Conservation (phyloP, 2,113 vertebrate species). For the Xenus cinereus region DNA sequence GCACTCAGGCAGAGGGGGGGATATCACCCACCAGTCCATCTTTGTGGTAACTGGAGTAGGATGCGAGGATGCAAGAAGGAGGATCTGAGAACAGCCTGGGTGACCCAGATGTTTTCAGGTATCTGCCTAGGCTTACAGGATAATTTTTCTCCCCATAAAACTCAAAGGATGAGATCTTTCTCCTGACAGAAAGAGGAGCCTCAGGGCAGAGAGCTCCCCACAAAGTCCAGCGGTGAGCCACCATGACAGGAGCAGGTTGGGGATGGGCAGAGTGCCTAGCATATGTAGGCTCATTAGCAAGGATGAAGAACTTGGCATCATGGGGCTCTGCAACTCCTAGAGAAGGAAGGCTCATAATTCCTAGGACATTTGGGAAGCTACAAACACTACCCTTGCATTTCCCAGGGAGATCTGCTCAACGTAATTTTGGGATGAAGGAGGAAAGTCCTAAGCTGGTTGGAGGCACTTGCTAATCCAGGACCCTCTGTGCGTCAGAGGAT, state of each 20-base stretch:
- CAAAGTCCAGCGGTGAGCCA: neutral
- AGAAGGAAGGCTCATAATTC: neutral
- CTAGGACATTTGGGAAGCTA: neutral
- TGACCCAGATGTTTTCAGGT: neutral
- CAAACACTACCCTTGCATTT: neutral
- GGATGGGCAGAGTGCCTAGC: no score
- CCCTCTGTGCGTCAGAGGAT: neutral
- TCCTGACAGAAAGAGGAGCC: neutral
- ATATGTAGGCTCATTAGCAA: neutral
- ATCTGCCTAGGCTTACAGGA: neutral
- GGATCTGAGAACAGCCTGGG: neutral
- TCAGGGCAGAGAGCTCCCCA: neutral
- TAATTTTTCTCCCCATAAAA: neutral
- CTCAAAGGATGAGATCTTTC: neutral
- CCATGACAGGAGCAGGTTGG: neutral
- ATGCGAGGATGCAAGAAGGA: neutral
- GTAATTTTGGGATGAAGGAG: neutral
- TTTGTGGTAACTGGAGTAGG: no score
- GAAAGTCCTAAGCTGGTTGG: neutral
- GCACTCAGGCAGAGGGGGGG: fast-evolving
- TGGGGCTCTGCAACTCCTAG: neutral
- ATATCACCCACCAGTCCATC: neutral
- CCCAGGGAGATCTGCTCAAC: neutral
- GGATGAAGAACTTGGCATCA: neutral
- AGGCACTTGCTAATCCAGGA: fast-evolving